These are phyloP conservation scores for Vulpes vulpes DNA, from an alignment of 2,113 vertebrate genomes.

Conservation along the genomic window DNA sequence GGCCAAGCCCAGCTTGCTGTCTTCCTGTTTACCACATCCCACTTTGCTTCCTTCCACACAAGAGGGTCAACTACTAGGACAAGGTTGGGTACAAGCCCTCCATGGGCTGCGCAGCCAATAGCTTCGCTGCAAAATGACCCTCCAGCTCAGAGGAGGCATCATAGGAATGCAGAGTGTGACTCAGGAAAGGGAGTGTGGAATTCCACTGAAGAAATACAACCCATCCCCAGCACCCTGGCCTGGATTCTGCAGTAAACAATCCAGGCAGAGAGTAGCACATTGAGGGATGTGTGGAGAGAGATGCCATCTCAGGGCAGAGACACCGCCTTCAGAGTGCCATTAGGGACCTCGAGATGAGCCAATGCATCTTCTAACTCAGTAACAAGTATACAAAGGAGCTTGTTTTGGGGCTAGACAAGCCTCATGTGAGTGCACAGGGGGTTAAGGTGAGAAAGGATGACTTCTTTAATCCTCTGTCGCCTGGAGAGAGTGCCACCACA, in stretches of 20 bases:
- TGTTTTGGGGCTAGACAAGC: background rate
- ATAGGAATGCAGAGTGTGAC: slow-evolving; percentile 70
- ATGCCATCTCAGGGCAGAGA: background rate
- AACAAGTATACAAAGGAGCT: background rate
- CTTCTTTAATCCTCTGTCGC: background rate
- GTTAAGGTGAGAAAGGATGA: background rate
- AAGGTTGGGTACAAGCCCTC: slow-evolving; percentile 45
- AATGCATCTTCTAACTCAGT: background rate
- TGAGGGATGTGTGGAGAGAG: background rate
- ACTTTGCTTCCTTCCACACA: background rate
- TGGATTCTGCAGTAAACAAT: slow-evolving; percentile 49
- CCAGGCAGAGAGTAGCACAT: background rate
- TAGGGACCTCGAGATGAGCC: background rate
- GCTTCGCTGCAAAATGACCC: slow-evolving; percentile 1
- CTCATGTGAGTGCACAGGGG: too few species aligned
- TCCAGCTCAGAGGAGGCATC: slow-evolving; percentile 46
- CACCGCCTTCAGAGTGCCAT: background rate
- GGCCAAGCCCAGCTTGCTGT: background rate
- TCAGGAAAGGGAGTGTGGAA: slow-evolving; percentile 44
- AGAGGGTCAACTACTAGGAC: slow-evolving; percentile 62
- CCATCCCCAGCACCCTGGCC: slow-evolving; percentile 64
- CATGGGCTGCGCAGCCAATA: slow-evolving; percentile 16
- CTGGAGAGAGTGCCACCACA: too few species aligned
- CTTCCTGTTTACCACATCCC: slow-evolving; percentile 78
- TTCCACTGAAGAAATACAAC: slow-evolving; percentile 57